These are phyloP conservation scores for Pantherophis vulpinus DNA, from an alignment of 2,797 vertebrate genomes.

Conservation along the genomic window DNA sequence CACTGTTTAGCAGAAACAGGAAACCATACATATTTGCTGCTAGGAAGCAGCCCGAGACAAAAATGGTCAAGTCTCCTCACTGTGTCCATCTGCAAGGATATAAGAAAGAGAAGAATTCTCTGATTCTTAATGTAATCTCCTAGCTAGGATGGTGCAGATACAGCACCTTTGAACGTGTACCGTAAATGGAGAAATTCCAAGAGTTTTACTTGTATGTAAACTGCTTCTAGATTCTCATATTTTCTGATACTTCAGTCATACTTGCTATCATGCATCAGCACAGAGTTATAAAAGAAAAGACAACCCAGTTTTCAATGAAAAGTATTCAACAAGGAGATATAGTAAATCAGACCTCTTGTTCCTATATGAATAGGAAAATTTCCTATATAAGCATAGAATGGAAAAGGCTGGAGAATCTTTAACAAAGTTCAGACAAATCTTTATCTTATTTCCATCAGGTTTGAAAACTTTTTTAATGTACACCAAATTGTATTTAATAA, in stretches of 20 bases:
- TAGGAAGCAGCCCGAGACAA: neutral
- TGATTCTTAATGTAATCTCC: neutral
- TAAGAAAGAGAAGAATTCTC: neutral
- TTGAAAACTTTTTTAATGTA: neutral
- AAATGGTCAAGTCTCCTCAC: slow-evolving; percentile 42
- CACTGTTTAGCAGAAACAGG: slow-evolving; percentile 11
- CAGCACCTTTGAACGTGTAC: neutral
- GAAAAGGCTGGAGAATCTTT: neutral
- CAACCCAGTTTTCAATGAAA: neutral
- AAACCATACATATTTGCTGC: neutral
- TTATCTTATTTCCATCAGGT: neutral
- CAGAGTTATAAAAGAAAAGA: neutral
- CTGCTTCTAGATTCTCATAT: neutral
- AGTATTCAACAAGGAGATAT: neutral
- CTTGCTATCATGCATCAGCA: neutral
- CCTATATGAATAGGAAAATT: neutral
- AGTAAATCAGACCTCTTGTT: neutral
- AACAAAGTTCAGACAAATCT: neutral
- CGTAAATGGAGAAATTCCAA: neutral
- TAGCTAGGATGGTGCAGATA: neutral
- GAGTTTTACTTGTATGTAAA: neutral
- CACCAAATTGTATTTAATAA: neutral
- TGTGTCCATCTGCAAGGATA: neutral
- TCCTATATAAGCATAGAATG: neutral
- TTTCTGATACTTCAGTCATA: neutral